Evolutionary conservation across 2,888 invertebrate species (phyloP).

Genomic region (Actias luna): DNA sequence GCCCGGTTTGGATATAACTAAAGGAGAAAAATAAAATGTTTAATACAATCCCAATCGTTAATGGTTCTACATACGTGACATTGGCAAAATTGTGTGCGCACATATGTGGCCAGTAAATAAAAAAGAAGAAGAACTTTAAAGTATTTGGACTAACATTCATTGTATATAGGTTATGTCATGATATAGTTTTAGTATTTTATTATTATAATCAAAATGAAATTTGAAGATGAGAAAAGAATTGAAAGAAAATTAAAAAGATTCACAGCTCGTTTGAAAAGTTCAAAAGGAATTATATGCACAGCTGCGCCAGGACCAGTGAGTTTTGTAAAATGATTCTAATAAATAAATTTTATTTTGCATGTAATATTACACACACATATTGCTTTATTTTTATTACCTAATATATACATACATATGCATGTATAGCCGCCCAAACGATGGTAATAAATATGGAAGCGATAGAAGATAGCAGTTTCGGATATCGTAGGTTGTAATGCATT

Average conservation of each 20-base stretch:
- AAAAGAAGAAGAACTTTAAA: no score
- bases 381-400: neutral
- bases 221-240: slow-evolving; percentile 58
- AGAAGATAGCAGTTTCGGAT: neutral
- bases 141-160: no score
- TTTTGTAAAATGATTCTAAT: slow-evolving; percentile 22
- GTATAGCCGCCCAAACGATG: no score
- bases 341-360: neutral
- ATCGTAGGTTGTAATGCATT: no score
- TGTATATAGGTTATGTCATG: no score
- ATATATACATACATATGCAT: no score
- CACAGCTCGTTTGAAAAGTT: slow-evolving; percentile 57
- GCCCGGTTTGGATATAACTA: no score
- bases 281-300: slow-evolving; percentile 55
- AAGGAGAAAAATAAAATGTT: no score
- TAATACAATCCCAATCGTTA: no score
- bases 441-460: neutral
- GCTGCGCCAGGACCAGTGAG: slow-evolving; percentile 53
- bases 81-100: no score
- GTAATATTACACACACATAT: neutral
- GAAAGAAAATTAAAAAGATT: slow-evolving; percentile 65
- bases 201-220: slow-evolving; percentile 22
- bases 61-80: no score
- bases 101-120: no score
- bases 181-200: neutral